phyloP scores from a whole-genome alignment of 2,888 invertebrate genomes.

The Lamellibrachia columna region DNA sequence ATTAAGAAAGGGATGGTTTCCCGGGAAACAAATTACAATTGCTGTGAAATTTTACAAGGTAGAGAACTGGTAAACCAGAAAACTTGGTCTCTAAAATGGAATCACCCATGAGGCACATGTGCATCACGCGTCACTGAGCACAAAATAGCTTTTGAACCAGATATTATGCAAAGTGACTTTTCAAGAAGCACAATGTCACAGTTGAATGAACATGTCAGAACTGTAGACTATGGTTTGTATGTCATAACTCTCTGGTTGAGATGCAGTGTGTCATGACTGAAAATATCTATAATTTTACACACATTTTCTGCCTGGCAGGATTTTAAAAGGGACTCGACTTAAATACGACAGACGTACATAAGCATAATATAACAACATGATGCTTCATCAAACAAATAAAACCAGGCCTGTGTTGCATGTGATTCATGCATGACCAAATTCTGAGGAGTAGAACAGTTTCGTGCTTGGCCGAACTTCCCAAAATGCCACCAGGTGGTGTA shows the following conservation, averaged over 20 bases:
- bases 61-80: background rate
- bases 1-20: background rate
- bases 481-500: background rate
- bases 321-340: background rate
- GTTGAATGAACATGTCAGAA: background rate
- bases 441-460: background rate
- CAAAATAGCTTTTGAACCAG: background rate
- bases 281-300: background rate
- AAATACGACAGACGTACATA: background rate
- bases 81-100: background rate
- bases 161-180: background rate
- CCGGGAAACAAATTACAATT: background rate
- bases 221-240: background rate
- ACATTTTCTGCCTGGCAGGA: background rate
- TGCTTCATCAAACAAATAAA: background rate
- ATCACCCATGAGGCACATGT: background rate
- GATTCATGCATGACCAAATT: background rate
- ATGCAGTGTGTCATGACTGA: background rate
- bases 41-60: background rate
- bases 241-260: background rate
- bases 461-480: background rate
- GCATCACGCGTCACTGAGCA: background rate
- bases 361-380: background rate
- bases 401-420: background rate
- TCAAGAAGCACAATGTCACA: background rate